phyloP scores from a whole-genome alignment of 2,797 vertebrate species.

The Oophaga sylvatica region DNA sequence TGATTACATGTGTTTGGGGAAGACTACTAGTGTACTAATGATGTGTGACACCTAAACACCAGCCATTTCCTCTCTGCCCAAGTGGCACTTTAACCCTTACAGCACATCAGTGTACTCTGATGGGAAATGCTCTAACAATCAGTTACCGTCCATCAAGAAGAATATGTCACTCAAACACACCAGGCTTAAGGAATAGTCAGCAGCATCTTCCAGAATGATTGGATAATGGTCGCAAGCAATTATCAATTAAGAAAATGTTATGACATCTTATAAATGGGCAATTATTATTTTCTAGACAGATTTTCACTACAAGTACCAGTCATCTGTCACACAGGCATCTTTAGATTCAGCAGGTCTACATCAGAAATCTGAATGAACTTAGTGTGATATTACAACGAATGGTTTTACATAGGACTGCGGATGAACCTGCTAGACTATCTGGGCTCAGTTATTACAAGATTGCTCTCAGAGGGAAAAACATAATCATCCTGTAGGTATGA shows the following conservation, averaged over 20 bases:
- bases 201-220: constrained; percentile 23
- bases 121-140: neutral
- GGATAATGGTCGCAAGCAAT: neutral
- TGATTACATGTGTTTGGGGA: neutral
- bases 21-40: neutral
- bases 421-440: neutral
- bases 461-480: no score
- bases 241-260: neutral
- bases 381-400: neutral
- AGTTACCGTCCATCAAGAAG: neutral
- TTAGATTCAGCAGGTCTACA: neutral
- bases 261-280: neutral
- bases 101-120: neutral
- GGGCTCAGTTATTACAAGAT: neutral
- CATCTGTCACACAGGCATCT: neutral
- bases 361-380: no score
- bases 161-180: constrained; percentile 29
- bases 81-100: constrained; percentile 8
- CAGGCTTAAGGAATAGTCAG: constrained; percentile 13
- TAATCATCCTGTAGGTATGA: no score
- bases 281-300: neutral
- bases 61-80: constrained; percentile 32
- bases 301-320: neutral
- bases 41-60: constrained; percentile 26
- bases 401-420: neutral